Conservation (phyloP, 2,797 vertebrate species). For the Tauraco hartlaubi region DNA sequence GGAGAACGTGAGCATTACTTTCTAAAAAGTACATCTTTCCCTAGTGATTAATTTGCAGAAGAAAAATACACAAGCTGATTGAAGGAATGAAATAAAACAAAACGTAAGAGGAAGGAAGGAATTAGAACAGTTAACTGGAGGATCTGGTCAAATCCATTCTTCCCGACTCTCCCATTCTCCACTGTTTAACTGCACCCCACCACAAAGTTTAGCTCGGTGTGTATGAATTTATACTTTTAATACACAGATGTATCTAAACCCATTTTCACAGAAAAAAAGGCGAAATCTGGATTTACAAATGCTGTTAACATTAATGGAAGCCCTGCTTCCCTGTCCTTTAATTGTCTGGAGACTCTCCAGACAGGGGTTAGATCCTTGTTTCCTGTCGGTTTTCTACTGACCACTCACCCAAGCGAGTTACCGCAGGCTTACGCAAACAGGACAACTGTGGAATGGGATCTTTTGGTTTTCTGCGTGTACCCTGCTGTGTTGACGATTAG, state of each 20-base stretch:
- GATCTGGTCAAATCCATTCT: background rate
- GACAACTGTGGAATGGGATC: background rate
- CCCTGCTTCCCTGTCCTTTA: background rate
- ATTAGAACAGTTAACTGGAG: background rate
- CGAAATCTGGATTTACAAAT: background rate
- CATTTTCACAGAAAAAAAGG: background rate
- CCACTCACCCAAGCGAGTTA: background rate
- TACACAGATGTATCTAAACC: background rate
- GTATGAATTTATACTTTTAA: background rate
- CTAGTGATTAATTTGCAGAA: background rate
- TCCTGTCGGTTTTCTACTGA: background rate
- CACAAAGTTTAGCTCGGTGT: background rate
- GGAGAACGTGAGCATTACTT: background rate
- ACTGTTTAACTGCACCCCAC: background rate
- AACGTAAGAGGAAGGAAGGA: slow-evolving; percentile 1
- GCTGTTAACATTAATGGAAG: background rate
- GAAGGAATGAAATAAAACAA: slow-evolving; percentile 8
- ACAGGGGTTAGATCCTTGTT: background rate
- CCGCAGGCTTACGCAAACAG: background rate
- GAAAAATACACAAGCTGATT: background rate
- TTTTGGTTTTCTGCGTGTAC: background rate
- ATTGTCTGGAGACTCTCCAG: background rate
- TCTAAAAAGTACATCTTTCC: background rate
- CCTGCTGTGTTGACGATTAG: background rate
- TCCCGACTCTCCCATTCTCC: background rate